These are phyloP conservation scores for Arizona elegans DNA, from an alignment of 2,113 vertebrate species.

Conservation along the genomic window DNA sequence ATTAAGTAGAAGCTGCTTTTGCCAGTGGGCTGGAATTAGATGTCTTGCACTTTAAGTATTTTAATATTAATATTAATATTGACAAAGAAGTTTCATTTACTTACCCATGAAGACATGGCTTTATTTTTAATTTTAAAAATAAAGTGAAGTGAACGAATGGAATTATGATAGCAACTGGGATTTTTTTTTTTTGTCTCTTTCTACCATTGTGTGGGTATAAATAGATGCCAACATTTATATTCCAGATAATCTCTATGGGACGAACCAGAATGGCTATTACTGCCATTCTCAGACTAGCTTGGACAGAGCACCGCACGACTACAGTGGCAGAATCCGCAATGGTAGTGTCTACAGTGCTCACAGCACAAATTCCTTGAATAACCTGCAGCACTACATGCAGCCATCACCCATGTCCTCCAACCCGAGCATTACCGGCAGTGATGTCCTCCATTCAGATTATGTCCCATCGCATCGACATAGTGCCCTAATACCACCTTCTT, in stretches of 20 bases:
- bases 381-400: slow-evolving; percentile 89
- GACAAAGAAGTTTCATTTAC: neutral
- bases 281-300: slow-evolving; percentile 96
- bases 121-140: neutral
- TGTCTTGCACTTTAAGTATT: neutral
- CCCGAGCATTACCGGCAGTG: slow-evolving; percentile 92
- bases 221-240: slow-evolving; percentile 34
- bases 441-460: slow-evolving; percentile 86
- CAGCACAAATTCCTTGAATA: slow-evolving; percentile 94
- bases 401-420: slow-evolving; percentile 96
- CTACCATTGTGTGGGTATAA: slow-evolving; percentile 15
- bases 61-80: neutral
- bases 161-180: neutral
- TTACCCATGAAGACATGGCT: neutral
- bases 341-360: slow-evolving; percentile 97
- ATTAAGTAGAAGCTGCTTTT: neutral
- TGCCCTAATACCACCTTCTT: slow-evolving; percentile 91
- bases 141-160: neutral
- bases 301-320: slow-evolving; percentile 86
- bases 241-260: slow-evolving; percentile 94
- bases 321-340: slow-evolving; percentile 85
- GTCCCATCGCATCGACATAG: slow-evolving; percentile 91
- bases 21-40: neutral
- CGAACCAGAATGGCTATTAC: slow-evolving; percentile 92
- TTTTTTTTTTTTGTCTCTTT: neutral